Evolutionary conservation across 2,888 invertebrate species (phyloP).

Genomic region (Dryobotodes eremita): DNA sequence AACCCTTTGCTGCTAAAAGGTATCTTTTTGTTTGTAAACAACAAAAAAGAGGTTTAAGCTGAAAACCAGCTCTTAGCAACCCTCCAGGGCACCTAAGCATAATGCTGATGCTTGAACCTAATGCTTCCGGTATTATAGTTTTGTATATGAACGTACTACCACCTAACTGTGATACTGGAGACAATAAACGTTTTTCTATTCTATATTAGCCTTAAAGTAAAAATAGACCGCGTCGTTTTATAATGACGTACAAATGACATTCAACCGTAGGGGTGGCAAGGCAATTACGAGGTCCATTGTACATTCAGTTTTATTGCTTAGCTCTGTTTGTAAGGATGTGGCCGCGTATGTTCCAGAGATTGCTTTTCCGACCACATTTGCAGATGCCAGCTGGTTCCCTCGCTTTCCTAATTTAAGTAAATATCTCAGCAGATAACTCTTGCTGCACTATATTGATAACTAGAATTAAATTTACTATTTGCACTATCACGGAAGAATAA

Average conservation of each 20-base stretch:
- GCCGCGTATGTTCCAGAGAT: conserved; percentile 23
- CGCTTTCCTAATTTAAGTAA: conserved; percentile 27
- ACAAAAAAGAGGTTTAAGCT: neutral
- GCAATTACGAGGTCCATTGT: neutral
- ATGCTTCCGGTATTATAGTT: neutral
- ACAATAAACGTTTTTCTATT: neutral
- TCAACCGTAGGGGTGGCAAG: neutral
- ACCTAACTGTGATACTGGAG: neutral
- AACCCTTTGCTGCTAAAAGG: neutral
- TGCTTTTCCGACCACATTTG: conserved; percentile 18
- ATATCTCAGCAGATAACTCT: neutral
- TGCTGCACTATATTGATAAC: neutral
- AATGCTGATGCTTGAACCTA: neutral
- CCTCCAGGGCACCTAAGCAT: neutral
- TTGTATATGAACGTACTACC: neutral
- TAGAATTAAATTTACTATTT: conserved; percentile 10
- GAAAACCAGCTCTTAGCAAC: neutral
- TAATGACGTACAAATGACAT: neutral
- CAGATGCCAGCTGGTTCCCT: conserved; percentile 14
- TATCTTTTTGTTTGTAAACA: neutral
- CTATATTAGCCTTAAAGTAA: neutral
- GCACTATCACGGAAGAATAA: neutral
- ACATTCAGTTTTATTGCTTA: conserved; percentile 35
- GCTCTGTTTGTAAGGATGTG: conserved; percentile 42
- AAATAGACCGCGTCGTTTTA: neutral